Evolutionary conservation across 92 coral and sea anemone genomes (phyloP).

Genomic region (Phenganax stokvisi): DNA sequence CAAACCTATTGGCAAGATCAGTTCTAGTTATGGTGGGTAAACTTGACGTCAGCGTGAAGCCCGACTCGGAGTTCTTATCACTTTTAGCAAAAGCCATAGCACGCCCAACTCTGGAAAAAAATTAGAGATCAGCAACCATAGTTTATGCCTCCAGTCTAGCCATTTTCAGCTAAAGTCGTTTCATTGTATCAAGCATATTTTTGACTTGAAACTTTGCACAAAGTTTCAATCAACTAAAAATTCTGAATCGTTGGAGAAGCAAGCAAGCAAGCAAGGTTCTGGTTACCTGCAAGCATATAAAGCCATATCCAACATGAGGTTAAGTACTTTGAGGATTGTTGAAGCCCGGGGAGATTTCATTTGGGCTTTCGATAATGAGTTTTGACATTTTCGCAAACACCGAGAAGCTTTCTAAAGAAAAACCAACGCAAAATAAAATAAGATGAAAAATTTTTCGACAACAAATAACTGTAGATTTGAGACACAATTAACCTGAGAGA

Average conservation of each 20-base stretch:
- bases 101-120: conserved; percentile 61
- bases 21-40: conserved; percentile 76
- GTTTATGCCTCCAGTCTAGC: background rate
- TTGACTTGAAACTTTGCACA: too few relatives aligned
- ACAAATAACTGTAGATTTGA: background rate
- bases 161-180: too few relatives aligned
- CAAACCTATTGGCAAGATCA: conserved; percentile 92
- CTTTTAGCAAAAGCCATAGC: conserved; percentile 59
- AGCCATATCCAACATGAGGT: conserved; percentile 63
- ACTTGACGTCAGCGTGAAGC: conserved; percentile 46
- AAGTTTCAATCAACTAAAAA: too few relatives aligned
- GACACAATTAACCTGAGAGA: too few relatives aligned
- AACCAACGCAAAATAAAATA: background rate
- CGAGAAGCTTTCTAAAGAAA: conserved; percentile 66
- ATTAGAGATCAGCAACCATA: background rate
- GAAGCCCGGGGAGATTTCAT: conserved; percentile 70
- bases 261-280: background rate
- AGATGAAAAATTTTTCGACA: background rate
- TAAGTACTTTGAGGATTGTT: conserved; percentile 67
- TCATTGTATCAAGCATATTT: too few relatives aligned
- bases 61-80: conserved; percentile 46
- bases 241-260: background rate
- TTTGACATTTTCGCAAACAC: conserved; percentile 82
- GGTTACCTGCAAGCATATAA: conserved; percentile 71
- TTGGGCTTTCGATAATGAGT: conserved; percentile 58